Percentiles rank a stretch among this genome's conserved stretches.
Conservation (phyloP, 2,888 invertebrate genomes). For the Junonia oenone region DNA sequence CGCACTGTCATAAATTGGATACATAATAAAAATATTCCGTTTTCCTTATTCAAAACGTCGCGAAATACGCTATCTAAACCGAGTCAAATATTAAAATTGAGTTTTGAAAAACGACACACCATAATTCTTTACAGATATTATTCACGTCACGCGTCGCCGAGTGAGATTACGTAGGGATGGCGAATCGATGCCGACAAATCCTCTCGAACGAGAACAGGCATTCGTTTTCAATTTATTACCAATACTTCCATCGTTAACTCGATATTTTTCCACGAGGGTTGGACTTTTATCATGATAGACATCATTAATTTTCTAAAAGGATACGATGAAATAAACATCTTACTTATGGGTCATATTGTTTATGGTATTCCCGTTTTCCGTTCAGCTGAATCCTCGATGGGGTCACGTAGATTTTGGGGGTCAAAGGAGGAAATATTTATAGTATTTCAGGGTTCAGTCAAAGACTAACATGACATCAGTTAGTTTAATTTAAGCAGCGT, state of each 20-base stretch:
- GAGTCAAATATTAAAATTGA: conserved; percentile 27
- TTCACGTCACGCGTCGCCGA: conserved; percentile 27
- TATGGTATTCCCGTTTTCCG: not conserved
- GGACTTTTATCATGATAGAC: conserved; percentile 2
- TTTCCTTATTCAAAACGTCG: conserved; percentile 18
- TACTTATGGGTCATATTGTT: not conserved
- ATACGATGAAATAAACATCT: not conserved
- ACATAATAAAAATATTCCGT: not conserved
- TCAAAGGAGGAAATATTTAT: not conserved
- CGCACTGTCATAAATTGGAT: not conserved
- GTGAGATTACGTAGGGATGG: conserved; percentile 28
- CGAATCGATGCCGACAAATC: conserved; percentile 24
- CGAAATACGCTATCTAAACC: conserved; percentile 8
- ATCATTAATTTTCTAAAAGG: conserved; percentile 1
- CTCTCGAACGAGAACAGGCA: conserved; percentile 13
- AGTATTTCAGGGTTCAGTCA: not conserved
- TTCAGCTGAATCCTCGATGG: not conserved
- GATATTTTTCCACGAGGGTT: conserved; percentile 10
- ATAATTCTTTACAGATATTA: conserved; percentile 24
- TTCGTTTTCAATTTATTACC: conserved; percentile 22
- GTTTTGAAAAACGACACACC: conserved; percentile 22
- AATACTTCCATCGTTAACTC: conserved; percentile 16
- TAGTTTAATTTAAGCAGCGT: too few relatives aligned
- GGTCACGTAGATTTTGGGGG: not conserved
- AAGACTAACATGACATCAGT: too few relatives aligned